phyloP scores from a whole-genome alignment of 2,797 vertebrate species.

The Sebastes alutus region DNA sequence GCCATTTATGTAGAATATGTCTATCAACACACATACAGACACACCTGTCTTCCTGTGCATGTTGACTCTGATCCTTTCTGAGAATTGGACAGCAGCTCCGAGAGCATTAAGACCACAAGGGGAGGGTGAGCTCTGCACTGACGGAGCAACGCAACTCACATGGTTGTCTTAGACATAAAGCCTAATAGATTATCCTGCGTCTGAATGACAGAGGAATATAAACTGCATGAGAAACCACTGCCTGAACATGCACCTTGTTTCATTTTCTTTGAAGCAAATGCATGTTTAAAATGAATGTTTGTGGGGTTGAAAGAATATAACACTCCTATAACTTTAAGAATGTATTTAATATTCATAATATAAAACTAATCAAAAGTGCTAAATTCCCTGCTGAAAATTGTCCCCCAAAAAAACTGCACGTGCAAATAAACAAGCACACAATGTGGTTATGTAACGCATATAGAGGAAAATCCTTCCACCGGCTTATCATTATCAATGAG shows the following conservation, averaged over 20 bases:
- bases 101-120: slow-evolving; percentile 73
- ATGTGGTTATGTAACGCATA: slow-evolving; percentile 40
- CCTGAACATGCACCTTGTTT: slow-evolving; percentile 9
- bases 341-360: background rate
- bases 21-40: slow-evolving; percentile 13
- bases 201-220: slow-evolving; percentile 58
- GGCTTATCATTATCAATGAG: slow-evolving; percentile 60
- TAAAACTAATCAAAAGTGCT: background rate
- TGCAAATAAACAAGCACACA: slow-evolving; percentile 17
- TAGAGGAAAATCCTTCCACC: slow-evolving; percentile 42
- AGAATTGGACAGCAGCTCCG: slow-evolving; percentile 74
- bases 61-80: slow-evolving; percentile 75
- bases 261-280: background rate
- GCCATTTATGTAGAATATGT: slow-evolving; percentile 25
- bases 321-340: background rate
- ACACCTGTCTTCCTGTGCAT: slow-evolving; percentile 76
- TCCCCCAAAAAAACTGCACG: background rate
- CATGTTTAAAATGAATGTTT: background rate
- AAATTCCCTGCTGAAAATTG: background rate
- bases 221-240: slow-evolving; percentile 40
- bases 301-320: background rate
- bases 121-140: slow-evolving; percentile 52
- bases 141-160: slow-evolving; percentile 60
- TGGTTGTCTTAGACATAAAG: slow-evolving; percentile 62
- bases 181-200: slow-evolving; percentile 56